Conservation (phyloP, 2,888 invertebrate species). For the Pachydiplax longipennis region DNA sequence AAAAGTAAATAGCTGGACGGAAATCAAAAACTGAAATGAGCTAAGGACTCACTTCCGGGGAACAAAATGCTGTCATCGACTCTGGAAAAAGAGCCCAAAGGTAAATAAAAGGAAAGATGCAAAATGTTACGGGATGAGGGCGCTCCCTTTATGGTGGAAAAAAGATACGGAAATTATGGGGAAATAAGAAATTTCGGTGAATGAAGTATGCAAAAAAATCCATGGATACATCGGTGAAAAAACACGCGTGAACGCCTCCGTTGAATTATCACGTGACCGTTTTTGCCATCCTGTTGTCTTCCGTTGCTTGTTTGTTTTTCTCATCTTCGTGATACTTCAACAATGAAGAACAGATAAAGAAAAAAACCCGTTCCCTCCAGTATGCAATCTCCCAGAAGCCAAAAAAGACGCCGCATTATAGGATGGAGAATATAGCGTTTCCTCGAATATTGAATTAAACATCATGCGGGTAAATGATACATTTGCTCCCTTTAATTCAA, state of each 20-base stretch:
- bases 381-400: no score
- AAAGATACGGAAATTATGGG: not conserved
- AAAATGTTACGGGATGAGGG: not conserved
- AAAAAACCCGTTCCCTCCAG: no score
- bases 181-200: not conserved
- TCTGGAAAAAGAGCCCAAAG: not conserved
- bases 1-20: not conserved
- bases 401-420: no score
- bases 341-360: no score
- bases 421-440: no score
- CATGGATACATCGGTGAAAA: not conserved
- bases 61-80: not conserved
- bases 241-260: not conserved
- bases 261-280: not conserved
- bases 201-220: not conserved
- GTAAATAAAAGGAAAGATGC: not conserved
- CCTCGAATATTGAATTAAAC: no score
- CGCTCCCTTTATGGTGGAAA: not conserved
- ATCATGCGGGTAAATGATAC: no score
- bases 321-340: no score
- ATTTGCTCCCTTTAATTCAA: no score
- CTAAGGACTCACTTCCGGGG: not conserved
- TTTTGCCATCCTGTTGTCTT: no score
- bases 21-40: not conserved
- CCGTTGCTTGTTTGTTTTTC: no score